Evolutionary conservation across 2,113 vertebrate species (phyloP).

Genomic region (Poeciliopsis prolifica): DNA sequence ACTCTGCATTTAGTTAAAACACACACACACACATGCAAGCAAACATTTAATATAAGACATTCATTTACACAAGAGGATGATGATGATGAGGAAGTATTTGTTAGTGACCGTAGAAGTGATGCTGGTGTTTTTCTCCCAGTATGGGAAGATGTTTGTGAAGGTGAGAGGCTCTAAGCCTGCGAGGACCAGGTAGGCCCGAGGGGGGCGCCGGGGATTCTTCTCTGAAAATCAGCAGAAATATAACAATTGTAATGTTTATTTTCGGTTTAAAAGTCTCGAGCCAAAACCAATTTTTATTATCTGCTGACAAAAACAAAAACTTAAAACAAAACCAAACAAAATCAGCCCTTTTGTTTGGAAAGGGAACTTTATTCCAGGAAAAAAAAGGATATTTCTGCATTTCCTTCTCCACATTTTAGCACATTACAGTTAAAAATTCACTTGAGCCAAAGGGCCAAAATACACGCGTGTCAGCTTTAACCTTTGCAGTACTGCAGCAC

Average conservation of each 20-base stretch:
- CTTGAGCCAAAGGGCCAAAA: background rate
- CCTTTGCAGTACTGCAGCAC: slow-evolving; percentile 84
- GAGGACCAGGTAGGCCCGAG: slow-evolving; percentile 80
- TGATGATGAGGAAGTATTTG: background rate
- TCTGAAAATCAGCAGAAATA: slow-evolving; percentile 60
- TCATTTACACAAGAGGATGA: background rate
- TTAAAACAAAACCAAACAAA: no score
- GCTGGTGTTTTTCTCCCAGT: slow-evolving; percentile 77
- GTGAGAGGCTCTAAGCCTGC: slow-evolving; percentile 83
- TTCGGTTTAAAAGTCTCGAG: no score
- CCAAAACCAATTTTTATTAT: no score
- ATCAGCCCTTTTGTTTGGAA: no score
- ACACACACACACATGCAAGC: background rate
- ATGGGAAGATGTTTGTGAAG: slow-evolving; percentile 85
- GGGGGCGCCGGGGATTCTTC: slow-evolving; percentile 80
- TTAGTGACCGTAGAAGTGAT: slow-evolving; percentile 62
- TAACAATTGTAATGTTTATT: no score
- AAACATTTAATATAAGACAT: background rate
- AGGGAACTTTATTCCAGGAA: background rate
- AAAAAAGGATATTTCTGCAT: background rate
- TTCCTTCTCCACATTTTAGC: background rate
- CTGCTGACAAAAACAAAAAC: no score
- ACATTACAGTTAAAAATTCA: background rate
- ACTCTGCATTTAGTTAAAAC: slow-evolving; percentile 32
- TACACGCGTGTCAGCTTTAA: slow-evolving; percentile 33